Base-by-base conservation (phyloP, 2,113 vertebrate genomes). In the Engraulis encrasicolus region DNA sequence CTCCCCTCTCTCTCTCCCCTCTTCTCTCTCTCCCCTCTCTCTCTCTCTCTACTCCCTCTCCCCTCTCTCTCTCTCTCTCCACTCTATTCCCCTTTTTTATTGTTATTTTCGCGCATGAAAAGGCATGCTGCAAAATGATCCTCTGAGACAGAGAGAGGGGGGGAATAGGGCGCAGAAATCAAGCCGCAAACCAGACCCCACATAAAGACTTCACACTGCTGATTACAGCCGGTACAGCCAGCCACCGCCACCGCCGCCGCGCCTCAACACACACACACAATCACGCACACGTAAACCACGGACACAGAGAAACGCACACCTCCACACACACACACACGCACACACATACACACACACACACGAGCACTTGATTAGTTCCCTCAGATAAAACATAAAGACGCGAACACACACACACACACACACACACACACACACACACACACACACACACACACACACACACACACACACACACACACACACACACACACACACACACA, bases 71-170 rank as follows among this genome's bases (percentile, higher is more conserved):
- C n/a, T 66, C 58, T 66, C 58, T 23, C 27, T 9, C n/a, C 31
- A 66, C n/a, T 66, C 58, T 12, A 66, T 66, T 66, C 14, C 58
- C 14, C 58, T 3, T 31, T 66, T 66, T 66, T 66, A 66, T 66
- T 66, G 58, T 66, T 66, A 66, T 66, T 66, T 66, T 23, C 58
- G 23, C 23, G 58, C 58, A 66, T 66, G 58, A 31, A 66, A 66
- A 66, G 27, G 58, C 58, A 66, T 66, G 31, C 58, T 31, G 58
- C 58, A 66, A 66, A 66, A 66, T 66, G 58, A 66, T 66, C 58
- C 58, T 31, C 58, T 0, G 58, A 66, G 58, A 66, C 58, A 66
- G 58, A 0, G 58, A 66, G 58, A 66, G n/a, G 31, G 58, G 58
- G 58, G 5, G 58, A 66, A 66, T 66, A 66, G 58, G 27, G 58